Conservation (phyloP, 2,797 vertebrate genomes). For the Protonibea diacanthus region DNA sequence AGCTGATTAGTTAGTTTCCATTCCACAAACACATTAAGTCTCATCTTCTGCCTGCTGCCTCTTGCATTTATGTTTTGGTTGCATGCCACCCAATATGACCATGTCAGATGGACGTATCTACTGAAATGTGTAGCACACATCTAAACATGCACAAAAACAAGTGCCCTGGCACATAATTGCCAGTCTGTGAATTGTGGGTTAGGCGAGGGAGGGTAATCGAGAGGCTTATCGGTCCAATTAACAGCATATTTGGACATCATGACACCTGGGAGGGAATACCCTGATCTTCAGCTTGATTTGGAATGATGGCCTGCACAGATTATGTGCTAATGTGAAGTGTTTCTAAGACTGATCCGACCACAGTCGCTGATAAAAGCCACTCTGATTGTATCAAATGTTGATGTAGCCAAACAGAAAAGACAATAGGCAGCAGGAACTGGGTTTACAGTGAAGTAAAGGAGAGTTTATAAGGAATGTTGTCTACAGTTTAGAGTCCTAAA, state of each 20-base stretch:
- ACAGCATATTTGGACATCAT: background rate
- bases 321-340: conserved; percentile 17
- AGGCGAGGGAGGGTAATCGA: background rate
- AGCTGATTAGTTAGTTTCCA: conserved; percentile 71
- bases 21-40: conserved; percentile 61
- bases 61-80: conserved; percentile 20
- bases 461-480: background rate
- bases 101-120: background rate
- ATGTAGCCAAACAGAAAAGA: background rate
- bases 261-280: background rate
- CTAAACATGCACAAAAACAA: background rate
- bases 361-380: conserved; percentile 20
- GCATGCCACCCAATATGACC: background rate
- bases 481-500: no score
- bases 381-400: conserved; percentile 23
- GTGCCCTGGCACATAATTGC: background rate
- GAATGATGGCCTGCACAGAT: conserved; percentile 20
- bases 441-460: background rate
- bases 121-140: background rate
- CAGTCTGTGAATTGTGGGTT: background rate
- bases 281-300: conserved; percentile 19
- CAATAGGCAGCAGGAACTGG: background rate
- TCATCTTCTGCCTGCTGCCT: conserved; percentile 37
- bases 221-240: conserved; percentile 21
- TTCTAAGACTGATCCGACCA: background rate